Base-by-base conservation (phyloP, 2,797 vertebrate species). In the Paramormyrops hopkinsi region DNA sequence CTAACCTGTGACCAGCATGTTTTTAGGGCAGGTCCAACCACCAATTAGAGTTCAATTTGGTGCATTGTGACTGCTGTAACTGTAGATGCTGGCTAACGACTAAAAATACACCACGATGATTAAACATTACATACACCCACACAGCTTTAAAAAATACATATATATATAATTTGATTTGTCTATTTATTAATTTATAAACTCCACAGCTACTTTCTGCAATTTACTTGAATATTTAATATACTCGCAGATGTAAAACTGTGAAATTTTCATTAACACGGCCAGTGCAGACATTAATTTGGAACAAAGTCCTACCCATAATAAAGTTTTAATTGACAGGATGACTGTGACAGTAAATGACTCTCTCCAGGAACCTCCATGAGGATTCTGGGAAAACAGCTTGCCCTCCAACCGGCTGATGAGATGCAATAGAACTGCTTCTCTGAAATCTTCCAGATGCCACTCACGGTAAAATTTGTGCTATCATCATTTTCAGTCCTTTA, bases 121-220 rank as follows among this genome's bases (percentile, higher is more conserved):
- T 56, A 33, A 92, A 93, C 90, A 89, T 93, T 91, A 93, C 92
- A 92, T 91, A 51, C 89, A 89, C 50, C 73, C 87, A 91, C 59
- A 92, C 86, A 91, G 87, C 89, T 93, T 92, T 8, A 19, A 48
- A 65, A 25, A 33, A 59, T 5, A 54, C 53, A 56, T 54, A 54
- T 56, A 88, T 29, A 53, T 56, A 88, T 62, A 93, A 91, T 91
- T 92, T 94, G 92, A 94, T 93, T 92, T 90, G 92, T 88, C 90
- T 89, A 90, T 93, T 94, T 93, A 94, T 94, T 94, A 94, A 94
- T 95, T 95, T 92, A 94, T 92, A 92, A 93, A 92, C 86, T 86
- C 90, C 90, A 86, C 88, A 62, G 91, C 92, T 92, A 92, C 92
- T 89, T 88, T 93, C 92, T 90, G 91, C 91, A 91, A 93, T 92